A percentile compares a stretch with the other conserved stretches of the same genome.
These are phyloP conservation scores for Hippolais icterina DNA, from an alignment of 2,113 vertebrate genomes.

Conservation along the genomic window DNA sequence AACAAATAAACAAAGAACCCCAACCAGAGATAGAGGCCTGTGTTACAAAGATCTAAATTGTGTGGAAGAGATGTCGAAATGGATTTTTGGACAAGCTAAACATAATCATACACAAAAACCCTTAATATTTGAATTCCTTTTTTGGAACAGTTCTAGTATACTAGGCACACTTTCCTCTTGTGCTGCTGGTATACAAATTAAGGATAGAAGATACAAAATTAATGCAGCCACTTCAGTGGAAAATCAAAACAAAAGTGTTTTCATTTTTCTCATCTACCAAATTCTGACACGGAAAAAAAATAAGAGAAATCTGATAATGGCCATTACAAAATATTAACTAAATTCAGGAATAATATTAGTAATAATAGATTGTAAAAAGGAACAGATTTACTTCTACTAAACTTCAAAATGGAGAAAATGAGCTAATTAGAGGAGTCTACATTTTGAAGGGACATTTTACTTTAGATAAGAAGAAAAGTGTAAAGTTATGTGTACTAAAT, in stretches of 20 bases:
- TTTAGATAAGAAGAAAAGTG: slow-evolving; percentile 32
- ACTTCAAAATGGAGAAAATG: slow-evolving; percentile 11
- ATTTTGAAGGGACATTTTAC: slow-evolving; percentile 18
- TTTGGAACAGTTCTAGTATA: not conserved
- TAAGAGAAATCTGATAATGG: not conserved
- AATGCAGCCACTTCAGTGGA: not conserved
- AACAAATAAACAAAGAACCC: not conserved
- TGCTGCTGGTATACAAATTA: not conserved
- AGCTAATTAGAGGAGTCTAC: not conserved
- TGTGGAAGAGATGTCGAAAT: not conserved
- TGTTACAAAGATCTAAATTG: not conserved
- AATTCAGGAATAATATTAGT: not conserved
- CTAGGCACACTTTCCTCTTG: not conserved
- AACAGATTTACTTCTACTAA: not conserved
- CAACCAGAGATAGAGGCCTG: not conserved
- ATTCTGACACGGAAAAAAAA: not conserved
- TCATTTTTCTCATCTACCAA: not conserved
- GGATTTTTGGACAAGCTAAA: not conserved
- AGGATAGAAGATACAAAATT: not conserved
- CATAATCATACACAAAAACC: not conserved
- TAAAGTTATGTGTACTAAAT: slow-evolving; percentile 3
- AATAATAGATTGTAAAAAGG: not conserved
- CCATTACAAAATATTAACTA: not conserved
- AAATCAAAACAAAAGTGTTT: not conserved
- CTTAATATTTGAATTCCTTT: not conserved